Evolutionary conservation across 2,888 invertebrate genomes (phyloP), one percentile per base, ranked within the genome.

Genomic region (Drosophila hamatofila): DNA sequence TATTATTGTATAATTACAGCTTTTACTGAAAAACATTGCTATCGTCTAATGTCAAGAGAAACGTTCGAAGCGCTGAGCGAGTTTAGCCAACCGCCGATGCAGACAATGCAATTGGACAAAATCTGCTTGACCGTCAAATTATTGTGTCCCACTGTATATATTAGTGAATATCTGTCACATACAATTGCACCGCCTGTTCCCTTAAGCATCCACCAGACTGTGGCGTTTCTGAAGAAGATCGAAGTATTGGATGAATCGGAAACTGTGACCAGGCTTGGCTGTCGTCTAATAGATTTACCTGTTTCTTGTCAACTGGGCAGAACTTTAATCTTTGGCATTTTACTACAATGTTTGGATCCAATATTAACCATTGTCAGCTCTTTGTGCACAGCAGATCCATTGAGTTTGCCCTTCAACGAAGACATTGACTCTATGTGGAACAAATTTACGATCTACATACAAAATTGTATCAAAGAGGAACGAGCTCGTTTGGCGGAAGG

Each of bases 281-380:
- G 95, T 71, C 97, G 98, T 86, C 93, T 99, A 49, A 93, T 98
- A 8, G 97, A 98, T 91, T 93, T 99, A 49, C 97, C 98, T 0
- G 94, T 98, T 2, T 97, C 98, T 79, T 98, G 98, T 0, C 95
- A 96, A 78, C 93, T 97, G 12, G 98, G 97, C 0, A 98, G 98
- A 92, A 97, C 97, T 95, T 93, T 99, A 72, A 93, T 99, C 1
- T 97, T 97, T 91, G 96, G 97, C 3, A 96, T 98, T 55, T 95
- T 98, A 1, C 94, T 99, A 81, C 97, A 97, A 92, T 99, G 99
- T 92, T 93, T 99, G 30, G 98, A 98, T 92, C 99, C 99, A 1
- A 95, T 99, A 21, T 93, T 99, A 67, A 98, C 98, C 2, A 96
- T 99, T 59, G 97, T 97, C 0, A 97, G 98, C 91, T 95, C 96